phyloP scores from a whole-genome alignment of 92 coral and sea anemone species.

The Heteractis magnifica region DNA sequence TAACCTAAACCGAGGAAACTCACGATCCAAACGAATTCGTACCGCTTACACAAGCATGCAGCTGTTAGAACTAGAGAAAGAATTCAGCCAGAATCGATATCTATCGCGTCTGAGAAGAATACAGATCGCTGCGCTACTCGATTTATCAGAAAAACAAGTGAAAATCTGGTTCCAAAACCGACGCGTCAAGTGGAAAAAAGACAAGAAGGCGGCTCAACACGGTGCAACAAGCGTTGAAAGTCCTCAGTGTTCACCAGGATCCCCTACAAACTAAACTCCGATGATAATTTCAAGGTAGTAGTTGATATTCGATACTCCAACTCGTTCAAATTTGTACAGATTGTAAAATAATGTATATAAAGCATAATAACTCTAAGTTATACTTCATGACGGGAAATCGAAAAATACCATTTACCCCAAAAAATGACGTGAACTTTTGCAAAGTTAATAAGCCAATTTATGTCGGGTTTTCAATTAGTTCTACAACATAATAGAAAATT shows the following conservation, averaged over 20 bases:
- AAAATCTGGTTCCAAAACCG: constrained; percentile 99
- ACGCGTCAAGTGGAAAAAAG: constrained; percentile 98
- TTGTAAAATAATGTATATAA: constrained; percentile 45
- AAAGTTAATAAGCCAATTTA: constrained; percentile 60
- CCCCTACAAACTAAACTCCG: constrained; percentile 60
- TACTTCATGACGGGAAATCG: neutral
- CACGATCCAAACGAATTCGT: constrained; percentile 92
- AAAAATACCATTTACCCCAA: constrained; percentile 27
- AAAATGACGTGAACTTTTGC: constrained; percentile 37
- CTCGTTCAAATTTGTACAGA: constrained; percentile 36
- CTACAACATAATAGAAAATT: neutral
- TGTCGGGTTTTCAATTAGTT: constrained; percentile 40
- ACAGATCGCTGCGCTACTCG: constrained; percentile 94
- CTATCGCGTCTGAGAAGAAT: constrained; percentile 90
- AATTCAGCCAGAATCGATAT: constrained; percentile 97
- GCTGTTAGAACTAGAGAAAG: constrained; percentile 88
- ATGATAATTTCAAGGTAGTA: neutral
- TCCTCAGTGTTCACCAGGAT: constrained; percentile 55
- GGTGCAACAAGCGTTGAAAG: constrained; percentile 41
- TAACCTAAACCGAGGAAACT: constrained; percentile 67
- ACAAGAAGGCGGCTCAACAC: constrained; percentile 91
- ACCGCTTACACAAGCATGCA: constrained; percentile 99
- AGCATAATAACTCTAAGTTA: constrained; percentile 6
- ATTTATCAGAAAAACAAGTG: constrained; percentile 94
- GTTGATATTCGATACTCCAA: neutral